Base-by-base conservation (phyloP, 2,113 vertebrate genomes). In the Plecotus auritus region DNA sequence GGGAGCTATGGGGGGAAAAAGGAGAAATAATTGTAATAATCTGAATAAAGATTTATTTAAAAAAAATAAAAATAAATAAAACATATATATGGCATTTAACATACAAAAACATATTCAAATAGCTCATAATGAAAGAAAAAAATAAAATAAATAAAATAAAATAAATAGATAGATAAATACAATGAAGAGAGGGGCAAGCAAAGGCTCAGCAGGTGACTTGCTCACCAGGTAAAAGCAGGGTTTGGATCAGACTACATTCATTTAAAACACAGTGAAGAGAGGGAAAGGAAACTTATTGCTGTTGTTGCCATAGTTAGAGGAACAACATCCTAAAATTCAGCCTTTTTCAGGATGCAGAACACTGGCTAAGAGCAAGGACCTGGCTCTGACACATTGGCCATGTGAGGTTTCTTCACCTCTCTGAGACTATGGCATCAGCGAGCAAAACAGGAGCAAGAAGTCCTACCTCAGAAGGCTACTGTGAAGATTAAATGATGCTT, bases 121-220 rank as follows among this genome's bases (percentile, higher is more conserved):
- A 61, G 42, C 42, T 78, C 67, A 82, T 73, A 88, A 61, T 78
- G 83, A 66, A 97, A 91, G 54, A 91, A 72, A n/a, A n/a, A n/a
- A n/a, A n/a, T n/a, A n/a, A n/a, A n/a, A n/a, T n/a, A n/a, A n/a
- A n/a, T n/a, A n/a, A n/a, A n/a, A n/a, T n/a, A n/a, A n/a, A n/a
- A n/a, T n/a, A 51, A 14, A 51, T 1, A 51, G 49, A 54, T 4
- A 54, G 18, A 54, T 16, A 56, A 6, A 22, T 17, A 56, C 18
- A 56, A 56, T 22, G 20, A 56, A 56, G 54, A 54, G 51, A 56
- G 54, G 54, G 20, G 47, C n/a, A 70, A 88, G 42, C 37, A 51
- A 56, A 47, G 37, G 45, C 35, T 83, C 83, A 40, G 45, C 3
- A 69, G 28, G 45, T 61, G 45, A 88, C 66, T 18, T 61, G 42